phyloP scores from a whole-genome alignment of 64 coral and sea anemone genomes.

The Astreopora myriophthalma region DNA sequence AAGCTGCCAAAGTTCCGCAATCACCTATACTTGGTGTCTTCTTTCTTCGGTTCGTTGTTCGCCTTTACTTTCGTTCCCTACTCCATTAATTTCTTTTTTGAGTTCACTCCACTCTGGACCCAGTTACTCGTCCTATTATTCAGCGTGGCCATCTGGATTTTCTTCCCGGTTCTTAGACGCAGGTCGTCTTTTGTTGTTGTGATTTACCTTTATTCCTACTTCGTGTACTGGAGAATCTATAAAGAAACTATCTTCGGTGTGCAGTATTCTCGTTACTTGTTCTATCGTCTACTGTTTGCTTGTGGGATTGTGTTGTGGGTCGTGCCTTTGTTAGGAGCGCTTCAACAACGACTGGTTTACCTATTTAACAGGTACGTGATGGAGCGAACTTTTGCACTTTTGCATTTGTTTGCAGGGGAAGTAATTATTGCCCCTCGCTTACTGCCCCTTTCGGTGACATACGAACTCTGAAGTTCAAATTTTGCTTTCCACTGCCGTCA shows the following conservation, averaged over 20 bases:
- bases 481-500: too few species aligned
- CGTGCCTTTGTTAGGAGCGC: conserved; percentile 23
- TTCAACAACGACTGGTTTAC: conserved; percentile 65
- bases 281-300: conserved; percentile 25
- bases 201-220: conserved; percentile 46
- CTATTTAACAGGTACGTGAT: conserved; percentile 58
- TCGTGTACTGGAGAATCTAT: conserved; percentile 54
- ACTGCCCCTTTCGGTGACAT: too few species aligned
- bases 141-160: conserved; percentile 37
- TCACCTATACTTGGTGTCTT: neutral
- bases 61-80: conserved; percentile 42
- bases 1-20: neutral
- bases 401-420: too few species aligned
- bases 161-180: conserved; percentile 51
- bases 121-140: conserved; percentile 41
- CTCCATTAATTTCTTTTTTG: conserved; percentile 37
- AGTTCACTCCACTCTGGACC: conserved; percentile 20
- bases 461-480: too few species aligned
- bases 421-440: too few species aligned
- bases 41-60: neutral
- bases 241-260: neutral
- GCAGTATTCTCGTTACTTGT: conserved; percentile 27
- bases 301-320: conserved; percentile 41
- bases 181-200: conserved; percentile 44
- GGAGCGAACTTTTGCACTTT: neutral